phyloP scores from a whole-genome alignment of 1,140 invertebrate species.

The Belonocnema kinseyi region DNA sequence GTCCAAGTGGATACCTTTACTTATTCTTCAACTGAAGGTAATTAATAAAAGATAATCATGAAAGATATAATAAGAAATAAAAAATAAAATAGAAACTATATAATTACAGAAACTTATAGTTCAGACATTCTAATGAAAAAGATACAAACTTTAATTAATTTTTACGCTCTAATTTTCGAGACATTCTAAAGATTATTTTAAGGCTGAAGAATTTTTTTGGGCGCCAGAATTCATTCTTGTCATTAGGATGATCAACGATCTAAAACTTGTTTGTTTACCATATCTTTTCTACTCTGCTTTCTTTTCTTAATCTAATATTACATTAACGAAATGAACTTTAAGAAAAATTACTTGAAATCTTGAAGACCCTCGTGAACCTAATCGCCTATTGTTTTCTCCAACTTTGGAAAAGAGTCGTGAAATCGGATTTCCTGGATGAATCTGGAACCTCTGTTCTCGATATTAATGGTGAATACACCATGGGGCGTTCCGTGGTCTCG shows the following conservation, averaged over 20 bases:
- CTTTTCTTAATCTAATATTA: neutral
- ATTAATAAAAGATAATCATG: too few species aligned
- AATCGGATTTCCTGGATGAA: conserved; percentile 14
- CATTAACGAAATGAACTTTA: conserved; percentile 4
- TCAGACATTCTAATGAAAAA: too few species aligned
- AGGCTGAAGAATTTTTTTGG: conserved; percentile 24
- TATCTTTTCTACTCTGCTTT: conserved; percentile 1
- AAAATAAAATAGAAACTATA: too few species aligned
- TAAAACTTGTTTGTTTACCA: conserved; percentile 59
- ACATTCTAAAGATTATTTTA: neutral
- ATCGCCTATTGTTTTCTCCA: neutral
- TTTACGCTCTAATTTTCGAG: neutral
- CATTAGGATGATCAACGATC: conserved; percentile 63
- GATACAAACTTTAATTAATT: neutral
- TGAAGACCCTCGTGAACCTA: neutral
- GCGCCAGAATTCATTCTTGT: conserved; percentile 55
- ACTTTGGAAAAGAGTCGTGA: conserved; percentile 14
- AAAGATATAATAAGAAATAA: too few species aligned
- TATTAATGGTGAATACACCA: neutral
- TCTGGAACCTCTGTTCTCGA: neutral
- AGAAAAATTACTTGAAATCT: conserved; percentile 16
- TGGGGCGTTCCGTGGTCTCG: neutral
- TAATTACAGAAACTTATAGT: too few species aligned
- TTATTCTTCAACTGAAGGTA: too few species aligned
- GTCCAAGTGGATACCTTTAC: too few species aligned